A percentile compares a stretch with the other conserved stretches of the same genome.
These are phyloP conservation scores for Aplidium turbinatum DNA, from an alignment of 23 tunicate species.

Conservation along the genomic window DNA sequence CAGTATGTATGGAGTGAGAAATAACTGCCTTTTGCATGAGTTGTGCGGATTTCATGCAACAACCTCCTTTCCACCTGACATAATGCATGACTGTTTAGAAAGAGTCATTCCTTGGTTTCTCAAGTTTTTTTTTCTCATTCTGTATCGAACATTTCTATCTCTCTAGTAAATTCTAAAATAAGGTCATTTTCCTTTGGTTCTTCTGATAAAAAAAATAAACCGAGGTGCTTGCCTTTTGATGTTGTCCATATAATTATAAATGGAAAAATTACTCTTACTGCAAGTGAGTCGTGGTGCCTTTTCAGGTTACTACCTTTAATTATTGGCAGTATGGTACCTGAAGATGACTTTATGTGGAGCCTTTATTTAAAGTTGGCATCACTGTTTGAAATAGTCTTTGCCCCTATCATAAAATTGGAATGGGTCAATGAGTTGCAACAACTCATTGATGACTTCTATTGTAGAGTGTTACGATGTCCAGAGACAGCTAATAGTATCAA, in stretches of 20 bases:
- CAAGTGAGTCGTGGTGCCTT: constrained; percentile 21
- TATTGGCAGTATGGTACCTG: constrained; percentile 30
- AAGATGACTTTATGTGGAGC: constrained; percentile 7
- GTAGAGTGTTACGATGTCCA: not conserved
- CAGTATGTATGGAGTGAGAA: not conserved
- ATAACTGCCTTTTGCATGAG: not conserved
- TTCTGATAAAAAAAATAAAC: constrained; percentile 25
- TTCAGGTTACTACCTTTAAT: constrained; percentile 23
- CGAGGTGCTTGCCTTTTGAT: constrained; percentile 18
- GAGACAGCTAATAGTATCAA: not conserved
- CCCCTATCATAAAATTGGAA: not conserved
- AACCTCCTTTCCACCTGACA: constrained; percentile 26
- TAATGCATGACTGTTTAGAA: constrained; percentile 43
- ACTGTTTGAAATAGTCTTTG: constrained; percentile 14
- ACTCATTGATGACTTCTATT: not conserved
- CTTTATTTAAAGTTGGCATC: constrained; percentile 11
- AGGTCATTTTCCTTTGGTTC: constrained; percentile 14
- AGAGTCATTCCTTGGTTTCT: constrained; percentile 19
- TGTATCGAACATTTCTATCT: constrained; percentile 4
- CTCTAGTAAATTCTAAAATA: not conserved
- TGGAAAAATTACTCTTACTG: constrained; percentile 27
- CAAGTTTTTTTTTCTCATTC: constrained; percentile 13
- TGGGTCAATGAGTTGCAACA: constrained; percentile 1
- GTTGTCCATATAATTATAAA: not conserved
- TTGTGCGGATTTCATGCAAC: not conserved